These are phyloP conservation scores for Cryptoleucopteryx plumbea DNA, from an alignment of 2,113 vertebrate genomes.

Conservation along the genomic window DNA sequence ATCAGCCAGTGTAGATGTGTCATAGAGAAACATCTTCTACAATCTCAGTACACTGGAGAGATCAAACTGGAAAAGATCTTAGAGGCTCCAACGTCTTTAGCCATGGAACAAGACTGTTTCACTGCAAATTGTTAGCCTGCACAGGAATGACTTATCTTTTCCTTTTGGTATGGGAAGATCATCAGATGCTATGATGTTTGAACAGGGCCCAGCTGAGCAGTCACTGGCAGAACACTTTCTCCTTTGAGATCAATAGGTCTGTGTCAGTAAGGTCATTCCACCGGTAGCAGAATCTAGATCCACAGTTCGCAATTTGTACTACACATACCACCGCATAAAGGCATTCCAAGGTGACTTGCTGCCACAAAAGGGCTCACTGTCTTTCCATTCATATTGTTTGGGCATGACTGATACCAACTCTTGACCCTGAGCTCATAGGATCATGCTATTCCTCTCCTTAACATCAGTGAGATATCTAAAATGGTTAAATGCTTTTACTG, in stretches of 20 bases:
- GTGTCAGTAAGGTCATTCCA: not conserved
- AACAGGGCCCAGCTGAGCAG: not conserved
- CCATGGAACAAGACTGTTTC: not conserved
- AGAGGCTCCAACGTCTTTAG: not conserved
- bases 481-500: not conserved
- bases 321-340: not conserved
- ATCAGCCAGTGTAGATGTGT: not conserved
- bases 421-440: not conserved
- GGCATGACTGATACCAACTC: not conserved
- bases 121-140: not conserved
- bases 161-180: not conserved
- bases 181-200: not conserved
- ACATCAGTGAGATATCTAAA: not conserved
- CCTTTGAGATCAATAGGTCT: not conserved
- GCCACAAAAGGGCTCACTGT: not conserved
- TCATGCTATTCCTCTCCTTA: not conserved
- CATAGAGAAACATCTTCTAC: not conserved
- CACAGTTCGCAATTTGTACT: not conserved
- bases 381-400: not conserved
- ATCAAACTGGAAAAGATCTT: not conserved
- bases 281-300: not conserved
- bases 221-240: not conserved
- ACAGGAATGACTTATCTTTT: not conserved
- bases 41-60: not conserved
- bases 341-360: not conserved